Conservation (phyloP, 1,140 invertebrate species). For the Tetramorium alpestre region DNA sequence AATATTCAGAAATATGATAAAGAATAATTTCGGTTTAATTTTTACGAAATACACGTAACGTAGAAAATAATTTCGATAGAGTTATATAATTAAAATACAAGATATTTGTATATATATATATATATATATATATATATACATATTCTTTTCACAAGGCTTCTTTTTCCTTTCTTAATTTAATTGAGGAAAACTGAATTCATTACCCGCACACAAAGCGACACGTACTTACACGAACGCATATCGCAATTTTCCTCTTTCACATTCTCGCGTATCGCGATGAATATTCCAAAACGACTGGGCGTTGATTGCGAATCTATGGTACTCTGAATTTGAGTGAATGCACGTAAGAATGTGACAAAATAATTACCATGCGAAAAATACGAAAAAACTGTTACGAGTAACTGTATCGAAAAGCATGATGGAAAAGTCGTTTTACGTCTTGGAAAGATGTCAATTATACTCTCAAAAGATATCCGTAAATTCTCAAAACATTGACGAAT, state of each 20-base stretch:
- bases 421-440: neutral
- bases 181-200: neutral
- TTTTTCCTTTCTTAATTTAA: too few relatives aligned
- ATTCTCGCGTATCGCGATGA: constrained; percentile 26
- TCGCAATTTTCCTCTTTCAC: neutral
- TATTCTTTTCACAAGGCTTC: too few relatives aligned
- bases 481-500: neutral
- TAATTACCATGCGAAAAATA: neutral
- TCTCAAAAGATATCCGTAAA: neutral
- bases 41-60: neutral
- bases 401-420: neutral
- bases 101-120: too few relatives aligned
- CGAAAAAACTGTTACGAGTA: neutral
- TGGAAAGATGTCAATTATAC: neutral
- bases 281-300: constrained; percentile 56
- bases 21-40: neutral
- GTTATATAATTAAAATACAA: too few relatives aligned
- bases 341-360: constrained; percentile 8
- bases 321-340: constrained; percentile 51
- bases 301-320: constrained; percentile 50
- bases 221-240: neutral
- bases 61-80: too few relatives aligned
- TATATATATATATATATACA: too few relatives aligned
- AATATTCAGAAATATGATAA: neutral
- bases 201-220: neutral